These are phyloP conservation scores for Coracopsis vasa DNA, from an alignment of 2,113 vertebrate species.

Conservation along the genomic window DNA sequence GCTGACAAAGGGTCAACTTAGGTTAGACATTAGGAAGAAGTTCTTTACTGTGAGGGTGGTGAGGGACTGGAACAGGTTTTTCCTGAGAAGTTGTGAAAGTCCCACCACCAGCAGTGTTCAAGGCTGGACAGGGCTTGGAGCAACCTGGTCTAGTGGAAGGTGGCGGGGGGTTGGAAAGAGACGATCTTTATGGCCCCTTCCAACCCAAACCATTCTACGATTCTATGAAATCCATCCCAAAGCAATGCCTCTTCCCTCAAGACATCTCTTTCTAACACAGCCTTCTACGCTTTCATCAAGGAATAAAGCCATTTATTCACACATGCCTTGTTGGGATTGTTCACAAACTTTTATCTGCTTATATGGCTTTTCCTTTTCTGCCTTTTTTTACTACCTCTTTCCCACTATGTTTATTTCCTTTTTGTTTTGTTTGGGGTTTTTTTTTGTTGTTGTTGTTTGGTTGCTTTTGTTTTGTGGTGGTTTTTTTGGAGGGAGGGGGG, in stretches of 20 bases:
- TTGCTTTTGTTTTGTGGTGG: background rate
- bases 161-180: background rate
- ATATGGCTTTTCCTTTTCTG: background rate
- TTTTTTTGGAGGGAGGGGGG: background rate
- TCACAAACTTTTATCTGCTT: background rate
- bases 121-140: background rate
- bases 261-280: background rate
- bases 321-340: background rate
- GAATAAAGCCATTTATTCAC: background rate
- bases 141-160: background rate
- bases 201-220: background rate
- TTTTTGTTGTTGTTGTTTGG: background rate
- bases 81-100: background rate
- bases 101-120: background rate
- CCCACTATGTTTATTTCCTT: background rate
- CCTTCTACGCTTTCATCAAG: background rate
- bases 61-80: background rate
- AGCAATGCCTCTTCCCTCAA: background rate
- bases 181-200: background rate
- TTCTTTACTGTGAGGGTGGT: background rate
- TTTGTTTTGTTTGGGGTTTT: background rate
- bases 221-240: background rate
- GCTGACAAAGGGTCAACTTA: background rate
- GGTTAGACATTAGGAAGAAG: background rate
- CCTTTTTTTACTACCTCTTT: background rate